A percentile compares a stretch with the other conserved stretches of the same genome.
phyloP scores from a whole-genome alignment of 2,888 invertebrate species.

The Mesorhabditis spiculigera region DNA sequence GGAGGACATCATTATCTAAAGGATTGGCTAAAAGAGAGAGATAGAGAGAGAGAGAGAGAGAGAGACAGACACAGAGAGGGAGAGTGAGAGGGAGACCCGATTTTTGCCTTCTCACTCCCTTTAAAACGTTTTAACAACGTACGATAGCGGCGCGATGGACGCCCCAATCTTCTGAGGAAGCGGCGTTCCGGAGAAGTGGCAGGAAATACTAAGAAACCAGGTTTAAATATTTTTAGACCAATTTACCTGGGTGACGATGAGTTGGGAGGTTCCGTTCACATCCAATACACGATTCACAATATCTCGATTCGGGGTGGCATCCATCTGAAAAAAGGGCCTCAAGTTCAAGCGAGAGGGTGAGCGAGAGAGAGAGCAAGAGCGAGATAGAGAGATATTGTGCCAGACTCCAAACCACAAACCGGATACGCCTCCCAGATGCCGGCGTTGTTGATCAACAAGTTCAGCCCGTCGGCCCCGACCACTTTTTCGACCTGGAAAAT shows the following conservation, averaged over 20 bases:
- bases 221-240: not conserved
- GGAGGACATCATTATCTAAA: slow-evolving; percentile 1
- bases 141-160: not conserved
- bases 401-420: too few relatives aligned
- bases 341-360: not conserved
- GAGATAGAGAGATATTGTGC: too few relatives aligned
- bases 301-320: not conserved
- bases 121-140: not conserved
- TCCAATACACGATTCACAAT: not conserved
- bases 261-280: slow-evolving; percentile 1
- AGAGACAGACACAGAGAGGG: not conserved
- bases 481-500: not conserved
- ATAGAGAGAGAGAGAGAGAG: not conserved
- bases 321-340: not conserved
- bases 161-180: not conserved
- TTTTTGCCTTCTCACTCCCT: not conserved
- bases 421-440: not conserved
- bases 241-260: slow-evolving; percentile 2
- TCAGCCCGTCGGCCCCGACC: not conserved
- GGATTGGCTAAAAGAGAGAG: not conserved
- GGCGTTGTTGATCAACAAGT: slow-evolving; percentile 2
- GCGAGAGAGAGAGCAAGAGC: too few relatives aligned
- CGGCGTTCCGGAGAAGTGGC: slow-evolving; percentile 5
- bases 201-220: not conserved
- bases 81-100: not conserved